phyloP scores from a whole-genome alignment of 2,888 invertebrate species.

The Andricus curvator region DNA sequence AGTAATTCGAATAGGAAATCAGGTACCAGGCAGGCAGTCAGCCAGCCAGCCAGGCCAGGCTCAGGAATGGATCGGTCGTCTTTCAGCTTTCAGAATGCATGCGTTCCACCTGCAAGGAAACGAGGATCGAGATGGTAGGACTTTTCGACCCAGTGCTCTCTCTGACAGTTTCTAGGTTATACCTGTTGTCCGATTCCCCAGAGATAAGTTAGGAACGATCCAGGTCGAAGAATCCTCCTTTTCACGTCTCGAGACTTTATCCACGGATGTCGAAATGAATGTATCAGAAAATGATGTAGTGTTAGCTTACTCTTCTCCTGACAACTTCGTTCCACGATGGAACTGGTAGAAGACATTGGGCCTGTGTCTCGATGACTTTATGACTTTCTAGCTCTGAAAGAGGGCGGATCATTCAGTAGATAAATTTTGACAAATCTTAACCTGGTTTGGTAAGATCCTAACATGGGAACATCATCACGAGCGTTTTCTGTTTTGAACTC shows the following conservation, averaged over 20 bases:
- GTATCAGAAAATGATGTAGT: conserved; percentile 26
- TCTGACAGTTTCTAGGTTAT: conserved; percentile 28
- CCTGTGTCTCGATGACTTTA: neutral
- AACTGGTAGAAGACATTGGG: neutral
- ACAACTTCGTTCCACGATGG: neutral
- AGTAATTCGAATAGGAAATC: conserved; percentile 36
- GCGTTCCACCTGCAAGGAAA: conserved; percentile 17
- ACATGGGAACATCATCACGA: neutral
- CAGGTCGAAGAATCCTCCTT: conserved; percentile 36
- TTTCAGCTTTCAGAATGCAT: conserved; percentile 27
- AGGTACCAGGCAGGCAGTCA: neutral
- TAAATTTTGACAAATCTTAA: neutral
- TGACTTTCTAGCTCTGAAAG: conserved; percentile 9
- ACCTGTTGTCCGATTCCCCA: conserved; percentile 20
- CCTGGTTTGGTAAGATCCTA: neutral
- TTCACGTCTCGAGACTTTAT: conserved; percentile 25
- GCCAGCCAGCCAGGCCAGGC: neutral
- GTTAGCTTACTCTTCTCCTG: neutral
- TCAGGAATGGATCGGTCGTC: conserved; percentile 13
- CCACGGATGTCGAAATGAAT: conserved; percentile 27
- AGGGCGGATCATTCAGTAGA: conserved; percentile 6
- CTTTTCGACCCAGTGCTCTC: conserved; percentile 10
- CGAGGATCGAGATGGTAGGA: conserved; percentile 16
- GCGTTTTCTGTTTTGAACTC: neutral
- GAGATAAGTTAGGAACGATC: conserved; percentile 42